These are phyloP conservation scores for Lacerta bilineata DNA, from an alignment of 2,797 vertebrate genomes.

Conservation along the genomic window DNA sequence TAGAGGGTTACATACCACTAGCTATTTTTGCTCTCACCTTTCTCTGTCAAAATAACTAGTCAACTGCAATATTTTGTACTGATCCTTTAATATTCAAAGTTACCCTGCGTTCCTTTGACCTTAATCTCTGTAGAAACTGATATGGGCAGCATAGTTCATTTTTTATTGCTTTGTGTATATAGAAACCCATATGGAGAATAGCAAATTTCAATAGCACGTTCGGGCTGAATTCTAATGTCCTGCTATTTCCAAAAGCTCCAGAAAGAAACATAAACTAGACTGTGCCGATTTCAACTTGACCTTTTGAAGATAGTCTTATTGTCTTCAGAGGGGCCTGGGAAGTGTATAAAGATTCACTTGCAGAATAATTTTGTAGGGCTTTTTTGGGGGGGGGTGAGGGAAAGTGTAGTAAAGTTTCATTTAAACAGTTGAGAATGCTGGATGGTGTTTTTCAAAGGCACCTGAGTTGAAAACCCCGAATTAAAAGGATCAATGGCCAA, in stretches of 20 bases:
- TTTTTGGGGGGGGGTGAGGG: too few species aligned
- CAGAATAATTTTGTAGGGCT: background rate
- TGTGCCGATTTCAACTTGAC: slow-evolving; percentile 15
- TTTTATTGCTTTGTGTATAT: slow-evolving; percentile 27
- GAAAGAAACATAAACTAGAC: slow-evolving; percentile 8
- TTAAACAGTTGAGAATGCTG: slow-evolving; percentile 1
- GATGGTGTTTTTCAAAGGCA: background rate
- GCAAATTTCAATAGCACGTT: slow-evolving; percentile 24
- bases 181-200: slow-evolving; percentile 17
- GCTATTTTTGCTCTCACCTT: background rate
- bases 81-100: background rate
- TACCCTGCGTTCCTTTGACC: slow-evolving; percentile 30
- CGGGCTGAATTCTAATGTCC: slow-evolving; percentile 2
- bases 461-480: background rate
- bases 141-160: background rate
- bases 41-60: background rate
- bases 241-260: slow-evolving; percentile 8
- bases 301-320: slow-evolving; percentile 29
- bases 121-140: slow-evolving; percentile 15
- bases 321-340: background rate
- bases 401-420: background rate
- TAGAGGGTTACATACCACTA: background rate
- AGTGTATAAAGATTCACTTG: background rate
- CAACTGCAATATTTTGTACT: background rate
- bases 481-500: background rate